Conservation (phyloP, 2,888 invertebrate genomes). For the Ormia ochracea region DNA sequence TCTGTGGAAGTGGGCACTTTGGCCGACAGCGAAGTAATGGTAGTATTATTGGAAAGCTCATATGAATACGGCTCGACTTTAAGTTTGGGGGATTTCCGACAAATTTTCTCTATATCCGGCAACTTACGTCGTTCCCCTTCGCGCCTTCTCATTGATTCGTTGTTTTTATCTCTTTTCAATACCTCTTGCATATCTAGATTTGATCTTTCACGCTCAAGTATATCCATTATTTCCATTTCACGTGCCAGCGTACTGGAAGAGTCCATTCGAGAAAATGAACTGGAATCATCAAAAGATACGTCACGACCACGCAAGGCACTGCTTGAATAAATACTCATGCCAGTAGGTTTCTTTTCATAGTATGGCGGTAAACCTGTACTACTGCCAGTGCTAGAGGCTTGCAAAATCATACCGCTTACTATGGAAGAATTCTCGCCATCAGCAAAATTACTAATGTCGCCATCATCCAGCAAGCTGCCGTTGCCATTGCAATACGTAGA, state of each 20-base stretch:
- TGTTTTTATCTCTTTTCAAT: slow-evolving; percentile 72
- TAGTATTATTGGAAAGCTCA: slow-evolving; percentile 63
- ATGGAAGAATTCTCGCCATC: slow-evolving; percentile 75
- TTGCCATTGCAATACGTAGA: slow-evolving; percentile 74
- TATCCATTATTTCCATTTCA: slow-evolving; percentile 76
- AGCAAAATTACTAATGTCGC: slow-evolving; percentile 73
- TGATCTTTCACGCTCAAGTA: slow-evolving; percentile 75
- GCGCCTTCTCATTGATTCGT: slow-evolving; percentile 70
- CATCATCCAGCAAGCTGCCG: slow-evolving; percentile 68
- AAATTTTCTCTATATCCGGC: slow-evolving; percentile 75
- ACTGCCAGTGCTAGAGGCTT: slow-evolving; percentile 63
- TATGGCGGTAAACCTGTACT: slow-evolving; percentile 60
- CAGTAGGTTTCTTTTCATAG: slow-evolving; percentile 67
- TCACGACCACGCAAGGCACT: slow-evolving; percentile 69
- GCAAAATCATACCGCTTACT: slow-evolving; percentile 74
- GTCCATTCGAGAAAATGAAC: slow-evolving; percentile 70
- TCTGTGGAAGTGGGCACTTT: slow-evolving; percentile 58
- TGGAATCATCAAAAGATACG: slow-evolving; percentile 73
- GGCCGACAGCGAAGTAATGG: slow-evolving; percentile 61
- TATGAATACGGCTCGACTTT: slow-evolving; percentile 69
- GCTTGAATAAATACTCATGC: slow-evolving; percentile 46
- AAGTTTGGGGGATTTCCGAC: slow-evolving; percentile 72
- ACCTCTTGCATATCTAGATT: slow-evolving; percentile 76
- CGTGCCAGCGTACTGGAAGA: slow-evolving; percentile 75
- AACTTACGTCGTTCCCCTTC: slow-evolving; percentile 70